Conservation (phyloP, 2,797 vertebrate species). For the Pogonophryne albipinna region DNA sequence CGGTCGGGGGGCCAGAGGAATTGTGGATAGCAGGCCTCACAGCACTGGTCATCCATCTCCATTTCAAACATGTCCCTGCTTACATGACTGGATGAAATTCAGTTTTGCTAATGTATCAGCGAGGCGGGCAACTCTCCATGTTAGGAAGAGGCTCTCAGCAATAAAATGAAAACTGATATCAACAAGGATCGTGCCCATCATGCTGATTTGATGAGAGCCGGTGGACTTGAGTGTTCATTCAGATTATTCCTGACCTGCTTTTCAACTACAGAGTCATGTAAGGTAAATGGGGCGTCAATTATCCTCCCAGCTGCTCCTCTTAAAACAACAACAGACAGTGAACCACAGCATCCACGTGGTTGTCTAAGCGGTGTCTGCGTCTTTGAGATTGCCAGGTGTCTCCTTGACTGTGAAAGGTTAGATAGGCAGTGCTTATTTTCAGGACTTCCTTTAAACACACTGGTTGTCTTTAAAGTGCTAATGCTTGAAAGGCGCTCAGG, state of each 20-base stretch:
- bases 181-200: conserved; percentile 37
- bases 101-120: conserved; percentile 45
- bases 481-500: conserved; percentile 42
- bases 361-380: conserved; percentile 27
- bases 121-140: conserved; percentile 25
- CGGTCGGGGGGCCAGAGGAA: conserved; percentile 62
- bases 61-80: conserved; percentile 66
- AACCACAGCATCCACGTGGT: conserved; percentile 28
- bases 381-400: conserved; percentile 3
- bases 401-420: conserved; percentile 23
- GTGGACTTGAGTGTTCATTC: conserved; percentile 37
- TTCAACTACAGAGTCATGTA: conserved; percentile 29
- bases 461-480: conserved; percentile 38
- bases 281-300: conserved; percentile 46
- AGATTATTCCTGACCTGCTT: conserved; percentile 51
- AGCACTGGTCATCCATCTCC: conserved; percentile 75
- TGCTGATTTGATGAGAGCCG: conserved; percentile 50
- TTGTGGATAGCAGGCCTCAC: conserved; percentile 75
- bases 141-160: conserved; percentile 44
- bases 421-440: conserved; percentile 32
- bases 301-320: conserved; percentile 46
- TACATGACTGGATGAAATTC: conserved; percentile 49
- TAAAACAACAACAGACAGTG: conserved; percentile 28
- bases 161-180: conserved; percentile 47
- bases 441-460: conserved; percentile 49